Base-by-base conservation (phyloP, 2,888 invertebrate genomes). In the Nebria salina region DNA sequence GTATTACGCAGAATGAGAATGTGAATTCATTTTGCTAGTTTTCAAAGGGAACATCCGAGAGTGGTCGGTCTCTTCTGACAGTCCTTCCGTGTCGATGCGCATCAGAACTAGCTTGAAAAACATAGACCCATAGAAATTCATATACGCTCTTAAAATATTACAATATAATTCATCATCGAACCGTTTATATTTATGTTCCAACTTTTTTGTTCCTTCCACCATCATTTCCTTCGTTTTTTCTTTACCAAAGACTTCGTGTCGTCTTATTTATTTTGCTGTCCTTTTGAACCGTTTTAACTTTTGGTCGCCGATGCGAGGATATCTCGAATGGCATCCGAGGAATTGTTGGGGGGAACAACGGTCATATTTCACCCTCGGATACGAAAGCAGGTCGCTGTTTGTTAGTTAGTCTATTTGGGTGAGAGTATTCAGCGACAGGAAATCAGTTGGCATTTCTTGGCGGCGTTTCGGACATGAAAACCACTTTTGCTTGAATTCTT, bases 341-440 rank as follows among this genome's bases (percentile, higher is more conserved):
- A 81, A 81, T 81, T 81, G 81, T 81, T 72, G 54, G 81, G 81
- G 81, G 81, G 73, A 81, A 81, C 81, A 81, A 81, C 42, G 65
- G 72, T 66, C 66, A 76, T 81, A 81, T 81, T 81, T 81, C 81
- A 81, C 76, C 76, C 41, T 11, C 54, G 13, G 2, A 54, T 8
- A 54, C 4, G 54, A 54, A 7, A 41, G 41, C 76, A 72, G 68
- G 68, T 76, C 70, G 70, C 25, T 9, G 65, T 41, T 54, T 15
- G 15, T n/a, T 20, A 70, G 9, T n/a, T 20, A 20, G 20, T 20
- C 20, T 20, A 20, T 20, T 20, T 65, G 76, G 20, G 72, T 65
- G 64, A 20, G 73, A 20, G 13, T 42, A 72, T 43, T 20, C 11
- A 54, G 42, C 25, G 72, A 76, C 81, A 76, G 81, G 81, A 81